Evolutionary conservation across 2,113 vertebrate species (phyloP).

Genomic region (Antennarius striatus): DNA sequence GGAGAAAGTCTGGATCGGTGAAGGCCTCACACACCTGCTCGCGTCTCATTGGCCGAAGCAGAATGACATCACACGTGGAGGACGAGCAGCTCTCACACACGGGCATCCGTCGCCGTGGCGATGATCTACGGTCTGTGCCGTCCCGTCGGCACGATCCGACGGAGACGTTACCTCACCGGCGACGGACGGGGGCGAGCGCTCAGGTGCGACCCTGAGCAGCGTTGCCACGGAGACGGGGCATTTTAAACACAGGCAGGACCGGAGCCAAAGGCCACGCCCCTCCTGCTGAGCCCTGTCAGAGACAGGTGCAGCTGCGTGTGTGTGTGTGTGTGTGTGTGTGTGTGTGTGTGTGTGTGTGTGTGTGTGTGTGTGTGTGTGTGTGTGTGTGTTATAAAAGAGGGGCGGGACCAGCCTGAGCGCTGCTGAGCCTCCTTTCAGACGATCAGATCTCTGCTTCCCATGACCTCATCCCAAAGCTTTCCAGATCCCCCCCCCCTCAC

Average conservation of each 20-base stretch:
- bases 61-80: not conserved
- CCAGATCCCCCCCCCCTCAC: slow-evolving; percentile 19
- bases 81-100: not conserved
- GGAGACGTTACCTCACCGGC: slow-evolving; percentile 18
- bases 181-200: slow-evolving; percentile 11
- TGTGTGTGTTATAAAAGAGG: slow-evolving; percentile 24
- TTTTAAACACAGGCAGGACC: slow-evolving; percentile 50
- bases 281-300: slow-evolving; percentile 56
- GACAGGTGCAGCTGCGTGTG: slow-evolving; percentile 71
- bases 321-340: slow-evolving; percentile 32
- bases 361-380: slow-evolving; percentile 31
- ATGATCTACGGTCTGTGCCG: not conserved
- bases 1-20: no score
- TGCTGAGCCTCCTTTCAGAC: slow-evolving; percentile 57
- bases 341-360: slow-evolving; percentile 14
- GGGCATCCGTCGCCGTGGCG: not conserved
- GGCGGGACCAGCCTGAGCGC: slow-evolving; percentile 31
- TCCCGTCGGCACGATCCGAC: not conserved
- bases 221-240: slow-evolving; percentile 55
- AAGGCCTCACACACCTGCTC: not conserved
- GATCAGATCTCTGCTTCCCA: slow-evolving; percentile 59
- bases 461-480: slow-evolving; percentile 64
- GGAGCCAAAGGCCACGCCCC: slow-evolving; percentile 59
- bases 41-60: not conserved
- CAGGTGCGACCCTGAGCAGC: slow-evolving; percentile 32